These are phyloP conservation scores for Vanessa cardui DNA, from an alignment of 2,888 invertebrate species.

Conservation along the genomic window DNA sequence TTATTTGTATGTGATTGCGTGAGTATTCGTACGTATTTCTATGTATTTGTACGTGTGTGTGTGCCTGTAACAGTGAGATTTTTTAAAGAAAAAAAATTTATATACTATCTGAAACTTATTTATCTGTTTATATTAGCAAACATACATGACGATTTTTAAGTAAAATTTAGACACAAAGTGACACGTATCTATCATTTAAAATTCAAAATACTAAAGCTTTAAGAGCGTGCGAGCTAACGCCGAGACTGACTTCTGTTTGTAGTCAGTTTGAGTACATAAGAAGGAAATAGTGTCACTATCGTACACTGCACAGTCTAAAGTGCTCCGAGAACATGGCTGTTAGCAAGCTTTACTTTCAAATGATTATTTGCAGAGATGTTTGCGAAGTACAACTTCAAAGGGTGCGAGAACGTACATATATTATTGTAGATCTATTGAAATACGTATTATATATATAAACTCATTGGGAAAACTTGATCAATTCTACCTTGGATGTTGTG, in stretches of 20 bases:
- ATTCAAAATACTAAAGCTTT: slow-evolving; percentile 37
- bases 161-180: background rate
- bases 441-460: background rate
- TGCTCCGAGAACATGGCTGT: slow-evolving; percentile 35
- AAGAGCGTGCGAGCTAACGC: slow-evolving; percentile 34
- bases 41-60: no score
- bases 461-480: background rate
- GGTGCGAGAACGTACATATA: slow-evolving; percentile 4
- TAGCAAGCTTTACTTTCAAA: slow-evolving; percentile 34
- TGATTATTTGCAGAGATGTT: slow-evolving; percentile 32
- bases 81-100: no score
- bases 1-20: no score
- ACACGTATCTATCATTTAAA: slow-evolving; percentile 35
- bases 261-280: slow-evolving; percentile 44
- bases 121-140: no score
- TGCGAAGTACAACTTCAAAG: slow-evolving; percentile 23
- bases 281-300: slow-evolving; percentile 43
- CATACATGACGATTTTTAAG: background rate
- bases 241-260: slow-evolving; percentile 42
- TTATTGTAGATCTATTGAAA: background rate
- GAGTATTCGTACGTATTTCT: no score
- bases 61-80: no score
- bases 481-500: no score
- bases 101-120: no score
- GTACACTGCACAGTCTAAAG: slow-evolving; percentile 33